A percentile compares a stretch with the other conserved stretches of the same genome.
These are phyloP conservation scores for Acestrorhynchus altus DNA, from an alignment of 2,797 vertebrate species.

Conservation along the genomic window DNA sequence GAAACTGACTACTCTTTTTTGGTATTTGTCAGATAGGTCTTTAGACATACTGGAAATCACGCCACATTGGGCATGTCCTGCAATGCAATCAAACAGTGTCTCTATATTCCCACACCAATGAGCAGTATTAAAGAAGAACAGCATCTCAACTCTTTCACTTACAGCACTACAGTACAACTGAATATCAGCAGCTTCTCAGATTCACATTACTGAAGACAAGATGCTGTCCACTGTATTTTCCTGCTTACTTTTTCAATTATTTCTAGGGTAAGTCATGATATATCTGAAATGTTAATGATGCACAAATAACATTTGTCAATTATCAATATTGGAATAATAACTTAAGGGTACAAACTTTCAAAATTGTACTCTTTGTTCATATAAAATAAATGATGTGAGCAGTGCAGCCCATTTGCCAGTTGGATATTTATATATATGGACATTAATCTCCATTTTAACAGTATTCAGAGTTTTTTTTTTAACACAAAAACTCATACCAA, in stretches of 20 bases:
- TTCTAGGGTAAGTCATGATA: conserved; percentile 16
- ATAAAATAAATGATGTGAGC: too few species aligned
- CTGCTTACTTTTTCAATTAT: not conserved
- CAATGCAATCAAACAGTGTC: not conserved
- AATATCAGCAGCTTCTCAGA: not conserved
- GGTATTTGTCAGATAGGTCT: not conserved
- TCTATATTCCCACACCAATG: conserved; percentile 3
- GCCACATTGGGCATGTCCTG: not conserved
- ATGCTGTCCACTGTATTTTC: not conserved
- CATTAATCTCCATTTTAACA: too few species aligned
- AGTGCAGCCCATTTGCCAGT: too few species aligned
- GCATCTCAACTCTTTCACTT: not conserved
- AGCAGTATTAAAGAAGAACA: not conserved
- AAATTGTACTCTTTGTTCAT: too few species aligned
- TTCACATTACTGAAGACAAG: not conserved
- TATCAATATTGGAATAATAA: too few species aligned
- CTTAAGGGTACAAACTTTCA: too few species aligned
- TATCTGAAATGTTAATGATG: not conserved
- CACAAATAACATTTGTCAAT: too few species aligned
- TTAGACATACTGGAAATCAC: conserved; percentile 4
- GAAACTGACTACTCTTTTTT: not conserved
- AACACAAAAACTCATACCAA: too few species aligned
- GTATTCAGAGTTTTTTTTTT: too few species aligned
- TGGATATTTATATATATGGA: too few species aligned
- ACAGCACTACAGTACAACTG: not conserved